These are phyloP conservation scores for Smittia aterrima DNA, from an alignment of 2,888 invertebrate genomes.

Conservation along the genomic window DNA sequence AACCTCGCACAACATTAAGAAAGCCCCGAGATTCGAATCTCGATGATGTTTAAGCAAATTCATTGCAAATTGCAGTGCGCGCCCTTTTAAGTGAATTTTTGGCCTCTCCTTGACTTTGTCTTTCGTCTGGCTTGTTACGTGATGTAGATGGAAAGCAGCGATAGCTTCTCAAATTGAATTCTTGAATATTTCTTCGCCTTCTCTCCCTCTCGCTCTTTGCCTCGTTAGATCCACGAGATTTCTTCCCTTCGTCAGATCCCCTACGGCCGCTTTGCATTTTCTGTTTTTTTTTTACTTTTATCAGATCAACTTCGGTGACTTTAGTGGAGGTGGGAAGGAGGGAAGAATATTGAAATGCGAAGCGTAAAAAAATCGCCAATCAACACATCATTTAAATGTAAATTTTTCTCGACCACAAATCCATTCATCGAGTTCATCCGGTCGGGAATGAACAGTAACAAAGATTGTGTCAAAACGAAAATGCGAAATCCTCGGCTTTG, in stretches of 20 bases:
- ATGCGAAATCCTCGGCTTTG: background rate
- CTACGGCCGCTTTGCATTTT: background rate
- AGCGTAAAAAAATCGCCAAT: background rate
- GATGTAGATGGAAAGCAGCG: constrained; percentile 15
- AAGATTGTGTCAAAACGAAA: background rate
- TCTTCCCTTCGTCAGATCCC: too few species aligned
- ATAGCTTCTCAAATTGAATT: too few species aligned
- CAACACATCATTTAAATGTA: constrained; percentile 39
- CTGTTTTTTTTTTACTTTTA: constrained; percentile 17
- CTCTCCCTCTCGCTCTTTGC: too few species aligned
- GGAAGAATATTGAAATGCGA: background rate
- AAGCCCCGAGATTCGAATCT: background rate
- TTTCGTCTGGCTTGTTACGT: background rate
- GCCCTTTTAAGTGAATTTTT: background rate
- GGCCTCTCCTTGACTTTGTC: background rate
- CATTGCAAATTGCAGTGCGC: constrained; percentile 32
- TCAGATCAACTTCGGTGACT: constrained; percentile 15
- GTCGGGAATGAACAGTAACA: background rate
- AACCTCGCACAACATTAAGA: background rate
- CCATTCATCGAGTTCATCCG: background rate
- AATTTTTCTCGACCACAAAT: constrained; percentile 32
- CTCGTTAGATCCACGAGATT: constrained; percentile 11
- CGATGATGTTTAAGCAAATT: constrained; percentile 5
- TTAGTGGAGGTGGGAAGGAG: background rate
- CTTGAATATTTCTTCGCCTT: too few species aligned